These are phyloP conservation scores for Aspidapion aeneum DNA, from an alignment of 2,888 invertebrate species.

Conservation along the genomic window DNA sequence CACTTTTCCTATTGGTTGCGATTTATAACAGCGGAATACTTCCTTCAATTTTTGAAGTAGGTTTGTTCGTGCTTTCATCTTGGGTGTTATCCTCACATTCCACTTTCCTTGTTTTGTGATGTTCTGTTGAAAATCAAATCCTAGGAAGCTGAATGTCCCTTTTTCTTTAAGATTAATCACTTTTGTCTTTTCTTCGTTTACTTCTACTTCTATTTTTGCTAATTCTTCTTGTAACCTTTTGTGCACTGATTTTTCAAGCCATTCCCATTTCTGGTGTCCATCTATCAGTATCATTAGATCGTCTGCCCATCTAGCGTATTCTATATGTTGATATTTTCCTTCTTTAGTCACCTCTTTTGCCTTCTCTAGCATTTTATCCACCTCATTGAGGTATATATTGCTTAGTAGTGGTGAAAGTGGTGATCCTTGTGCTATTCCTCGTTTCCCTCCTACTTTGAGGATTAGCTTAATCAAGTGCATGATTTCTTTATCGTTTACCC, in stretches of 20 bases:
- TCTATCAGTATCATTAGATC: not conserved
- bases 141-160: constrained; percentile 3
- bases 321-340: too few relatives aligned
- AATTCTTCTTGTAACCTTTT: constrained; percentile 4
- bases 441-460: not conserved
- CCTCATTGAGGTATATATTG: not conserved
- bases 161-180: not conserved
- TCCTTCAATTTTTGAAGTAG: not conserved
- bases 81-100: not conserved
- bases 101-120: not conserved
- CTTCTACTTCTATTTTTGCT: constrained; percentile 1
- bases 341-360: too few relatives aligned
- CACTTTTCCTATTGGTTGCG: not conserved
- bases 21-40: not conserved
- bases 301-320: not conserved
- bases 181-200: constrained; percentile 5
- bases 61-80: not conserved
- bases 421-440: not conserved
- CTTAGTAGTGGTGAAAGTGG: not conserved
- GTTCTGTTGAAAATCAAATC: constrained; percentile 1
- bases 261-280: constrained; percentile 1
- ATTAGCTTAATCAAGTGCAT: not conserved
- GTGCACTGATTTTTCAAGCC: constrained; percentile 1
- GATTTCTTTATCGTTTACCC: not conserved
- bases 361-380: not conserved